Percentiles rank a stretch among this genome's conserved stretches.
These are phyloP conservation scores for Sinopyrophorus schimmeli DNA, from an alignment of 2,888 invertebrate species.

Conservation along the genomic window DNA sequence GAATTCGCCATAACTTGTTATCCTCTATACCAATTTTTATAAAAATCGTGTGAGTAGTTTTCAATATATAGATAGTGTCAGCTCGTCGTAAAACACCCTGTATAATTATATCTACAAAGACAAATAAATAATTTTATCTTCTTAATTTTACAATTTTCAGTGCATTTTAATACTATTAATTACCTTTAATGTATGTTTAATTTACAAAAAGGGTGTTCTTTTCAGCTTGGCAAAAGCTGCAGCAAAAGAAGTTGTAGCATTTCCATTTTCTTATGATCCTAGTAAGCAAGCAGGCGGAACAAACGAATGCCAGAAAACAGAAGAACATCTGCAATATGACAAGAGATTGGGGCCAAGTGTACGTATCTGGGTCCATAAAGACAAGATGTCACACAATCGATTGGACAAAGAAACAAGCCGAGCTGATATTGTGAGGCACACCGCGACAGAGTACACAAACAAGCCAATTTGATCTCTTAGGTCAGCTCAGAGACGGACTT, in stretches of 20 bases:
- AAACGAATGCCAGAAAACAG: constrained; percentile 34
- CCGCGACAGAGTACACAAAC: constrained; percentile 51
- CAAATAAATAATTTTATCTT: too few species aligned
- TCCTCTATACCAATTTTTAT: too few species aligned
- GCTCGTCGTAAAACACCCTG: too few species aligned
- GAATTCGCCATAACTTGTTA: too few species aligned
- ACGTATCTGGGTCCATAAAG: constrained; percentile 52
- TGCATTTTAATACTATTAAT: too few species aligned
- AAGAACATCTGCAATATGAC: constrained; percentile 45
- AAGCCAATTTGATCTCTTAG: constrained; percentile 49
- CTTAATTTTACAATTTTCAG: too few species aligned
- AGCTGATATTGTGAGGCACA: constrained; percentile 48
- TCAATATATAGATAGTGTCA: too few species aligned
- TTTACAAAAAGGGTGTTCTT: too few species aligned
- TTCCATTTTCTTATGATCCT: constrained; percentile 24
- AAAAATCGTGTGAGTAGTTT: too few species aligned
- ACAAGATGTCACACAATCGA: constrained; percentile 56
- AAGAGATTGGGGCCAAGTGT: constrained; percentile 47
- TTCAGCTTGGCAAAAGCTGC: too few species aligned
- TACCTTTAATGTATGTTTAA: too few species aligned
- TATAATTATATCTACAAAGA: too few species aligned
- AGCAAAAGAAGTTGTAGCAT: constrained; percentile 28
- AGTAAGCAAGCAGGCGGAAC: constrained; percentile 28
- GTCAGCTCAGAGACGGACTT: constrained; percentile 30
- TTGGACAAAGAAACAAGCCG: constrained; percentile 52